Conservation (phyloP, 2,888 invertebrate species). For the Heliconius ethilla region DNA sequence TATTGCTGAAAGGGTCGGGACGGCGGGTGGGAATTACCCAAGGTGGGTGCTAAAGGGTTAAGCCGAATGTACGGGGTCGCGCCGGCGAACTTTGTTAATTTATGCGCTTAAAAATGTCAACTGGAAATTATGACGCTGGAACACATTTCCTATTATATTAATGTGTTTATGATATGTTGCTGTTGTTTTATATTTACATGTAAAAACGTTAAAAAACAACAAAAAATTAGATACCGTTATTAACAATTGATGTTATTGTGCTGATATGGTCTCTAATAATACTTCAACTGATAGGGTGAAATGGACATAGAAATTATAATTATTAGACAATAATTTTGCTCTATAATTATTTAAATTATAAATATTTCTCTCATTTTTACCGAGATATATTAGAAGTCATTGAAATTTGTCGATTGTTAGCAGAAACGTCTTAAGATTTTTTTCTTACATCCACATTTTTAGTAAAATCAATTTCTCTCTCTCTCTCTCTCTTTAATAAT, state of each 20-base stretch:
- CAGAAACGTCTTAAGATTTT: too few species aligned
- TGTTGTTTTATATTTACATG: slow-evolving; percentile 38
- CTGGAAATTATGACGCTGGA: slow-evolving; percentile 81
- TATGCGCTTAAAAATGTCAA: slow-evolving; percentile 83
- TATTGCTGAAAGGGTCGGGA: slow-evolving; percentile 82
- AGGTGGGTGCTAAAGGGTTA: slow-evolving; percentile 83
- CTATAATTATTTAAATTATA: too few species aligned
- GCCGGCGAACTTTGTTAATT: slow-evolving; percentile 81
- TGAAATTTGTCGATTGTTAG: too few species aligned
- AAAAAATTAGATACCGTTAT: background rate
- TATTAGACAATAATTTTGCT: too few species aligned
- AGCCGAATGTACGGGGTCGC: slow-evolving; percentile 80
- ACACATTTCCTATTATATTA: slow-evolving; percentile 78
- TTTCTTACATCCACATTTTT: too few species aligned
- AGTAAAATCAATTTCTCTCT: background rate
- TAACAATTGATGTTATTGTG: background rate
- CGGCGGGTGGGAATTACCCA: slow-evolving; percentile 81
- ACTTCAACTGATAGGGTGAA: too few species aligned
- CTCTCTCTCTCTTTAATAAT: background rate
- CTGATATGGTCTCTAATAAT: background rate
- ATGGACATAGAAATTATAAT: background rate
- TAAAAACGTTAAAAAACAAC: background rate
- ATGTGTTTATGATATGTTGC: slow-evolving; percentile 57
- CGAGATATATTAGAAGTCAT: too few species aligned
- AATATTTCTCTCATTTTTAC: too few species aligned